Percentiles rank a stretch among this genome's conserved stretches.
These are phyloP conservation scores for Marcusenius ussheri DNA, from an alignment of 2,113 vertebrate genomes.

Conservation along the genomic window DNA sequence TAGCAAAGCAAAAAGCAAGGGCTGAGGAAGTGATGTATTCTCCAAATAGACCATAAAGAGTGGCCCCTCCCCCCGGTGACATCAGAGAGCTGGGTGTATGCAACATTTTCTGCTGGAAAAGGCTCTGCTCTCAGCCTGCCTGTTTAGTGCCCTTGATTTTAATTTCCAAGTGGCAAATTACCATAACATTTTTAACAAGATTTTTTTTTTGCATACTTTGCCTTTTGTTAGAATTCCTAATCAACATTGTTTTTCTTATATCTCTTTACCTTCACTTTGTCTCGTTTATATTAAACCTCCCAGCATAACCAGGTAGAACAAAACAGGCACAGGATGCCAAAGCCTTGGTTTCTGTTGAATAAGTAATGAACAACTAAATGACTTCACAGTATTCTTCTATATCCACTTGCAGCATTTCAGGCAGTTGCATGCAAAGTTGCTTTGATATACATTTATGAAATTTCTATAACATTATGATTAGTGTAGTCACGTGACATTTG, in stretches of 20 bases:
- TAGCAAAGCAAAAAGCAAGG: slow-evolving; percentile 35
- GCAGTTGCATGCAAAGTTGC: not conserved
- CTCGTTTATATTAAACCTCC: not conserved
- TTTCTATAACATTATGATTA: not conserved
- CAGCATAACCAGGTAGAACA: not conserved
- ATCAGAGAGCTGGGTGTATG: slow-evolving; percentile 14
- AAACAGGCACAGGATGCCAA: not conserved
- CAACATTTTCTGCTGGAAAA: not conserved
- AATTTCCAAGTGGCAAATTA: not conserved
- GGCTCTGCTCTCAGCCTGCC: not conserved
- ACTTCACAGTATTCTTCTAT: not conserved
- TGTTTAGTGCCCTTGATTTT: not conserved
- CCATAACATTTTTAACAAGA: not conserved
- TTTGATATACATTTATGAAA: not conserved
- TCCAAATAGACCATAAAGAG: slow-evolving; percentile 46
- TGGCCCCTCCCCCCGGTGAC: slow-evolving; percentile 45
- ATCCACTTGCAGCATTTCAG: not conserved
- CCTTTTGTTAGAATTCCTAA: not conserved
- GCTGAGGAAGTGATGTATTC: slow-evolving; percentile 58
- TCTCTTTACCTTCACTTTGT: not conserved
- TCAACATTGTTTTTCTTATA: not conserved
- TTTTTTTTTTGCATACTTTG: not conserved
- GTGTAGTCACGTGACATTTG: not conserved
- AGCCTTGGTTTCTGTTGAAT: not conserved
- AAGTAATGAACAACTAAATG: not conserved